Evolutionary conservation across 2,888 invertebrate species (phyloP).

Genomic region (Brassicogethes aeneus): DNA sequence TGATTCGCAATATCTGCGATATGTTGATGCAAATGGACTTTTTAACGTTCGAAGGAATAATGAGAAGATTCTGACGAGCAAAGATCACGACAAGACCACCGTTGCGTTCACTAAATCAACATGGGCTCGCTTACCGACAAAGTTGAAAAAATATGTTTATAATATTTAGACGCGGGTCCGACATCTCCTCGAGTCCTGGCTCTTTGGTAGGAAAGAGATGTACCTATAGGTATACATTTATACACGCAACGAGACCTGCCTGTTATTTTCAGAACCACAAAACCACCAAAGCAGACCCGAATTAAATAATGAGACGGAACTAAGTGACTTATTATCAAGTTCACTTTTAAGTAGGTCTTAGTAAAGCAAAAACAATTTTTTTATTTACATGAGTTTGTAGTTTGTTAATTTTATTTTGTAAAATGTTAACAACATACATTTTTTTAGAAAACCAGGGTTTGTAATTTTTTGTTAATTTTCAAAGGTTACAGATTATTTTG

Average conservation of each 20-base stretch:
- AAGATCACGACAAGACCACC: not conserved
- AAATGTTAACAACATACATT: too few species aligned
- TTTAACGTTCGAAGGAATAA: not conserved
- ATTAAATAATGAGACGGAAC: not conserved
- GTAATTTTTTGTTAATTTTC: too few species aligned
- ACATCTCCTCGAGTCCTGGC: too few species aligned
- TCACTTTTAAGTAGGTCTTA: too few species aligned
- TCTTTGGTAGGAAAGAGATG: too few species aligned
- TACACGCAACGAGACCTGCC: not conserved
- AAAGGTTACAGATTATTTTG: too few species aligned
- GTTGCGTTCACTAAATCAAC: not conserved
- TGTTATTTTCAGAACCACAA: not conserved
- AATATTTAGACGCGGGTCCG: not conserved
- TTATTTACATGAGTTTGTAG: too few species aligned
- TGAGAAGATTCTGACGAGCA: not conserved
- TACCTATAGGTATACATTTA: too few species aligned
- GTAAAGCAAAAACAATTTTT: too few species aligned
- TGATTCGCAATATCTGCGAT: too few species aligned
- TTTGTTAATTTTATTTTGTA: too few species aligned
- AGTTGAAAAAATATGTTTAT: not conserved
- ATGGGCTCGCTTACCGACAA: not conserved
- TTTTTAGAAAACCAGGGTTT: too few species aligned
- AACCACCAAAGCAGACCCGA: conserved; percentile 1
- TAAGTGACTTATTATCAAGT: not conserved
- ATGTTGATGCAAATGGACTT: not conserved